Evolutionary conservation across 1,140 invertebrate species (phyloP).

Genomic region (Druon quercuslanigerum): DNA sequence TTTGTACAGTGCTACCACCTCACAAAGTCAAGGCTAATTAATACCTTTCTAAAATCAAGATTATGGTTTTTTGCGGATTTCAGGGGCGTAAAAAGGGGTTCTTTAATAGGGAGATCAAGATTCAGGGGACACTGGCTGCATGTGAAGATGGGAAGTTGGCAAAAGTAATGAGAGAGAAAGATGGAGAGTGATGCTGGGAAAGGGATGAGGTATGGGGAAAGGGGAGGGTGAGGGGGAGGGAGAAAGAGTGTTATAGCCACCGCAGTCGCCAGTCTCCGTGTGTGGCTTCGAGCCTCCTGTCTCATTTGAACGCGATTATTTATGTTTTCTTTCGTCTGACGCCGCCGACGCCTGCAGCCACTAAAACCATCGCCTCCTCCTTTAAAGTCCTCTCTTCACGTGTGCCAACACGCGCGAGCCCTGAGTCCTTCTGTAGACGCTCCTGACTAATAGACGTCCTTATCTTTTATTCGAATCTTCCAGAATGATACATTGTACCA

Average conservation of each 20-base stretch:
- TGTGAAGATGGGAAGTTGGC: neutral
- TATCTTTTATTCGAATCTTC: conserved; percentile 1
- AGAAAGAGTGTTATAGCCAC: conserved; percentile 44
- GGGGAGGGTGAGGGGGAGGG: neutral
- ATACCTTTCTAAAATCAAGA: too few species aligned
- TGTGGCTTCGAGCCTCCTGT: conserved; percentile 70
- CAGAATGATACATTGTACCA: too few species aligned
- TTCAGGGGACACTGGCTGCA: neutral
- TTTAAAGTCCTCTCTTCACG: conserved; percentile 48
- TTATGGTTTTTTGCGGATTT: too few species aligned
- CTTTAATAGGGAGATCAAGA: neutral
- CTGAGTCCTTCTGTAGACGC: conserved; percentile 3
- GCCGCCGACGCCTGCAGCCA: conserved; percentile 71
- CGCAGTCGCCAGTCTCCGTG: conserved; percentile 62
- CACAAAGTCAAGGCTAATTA: too few species aligned
- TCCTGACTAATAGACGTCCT: conserved; percentile 23
- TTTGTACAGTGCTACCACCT: too few species aligned
- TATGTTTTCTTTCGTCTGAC: conserved; percentile 74
- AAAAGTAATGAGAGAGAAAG: conserved; percentile 40
- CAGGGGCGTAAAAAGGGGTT: too few species aligned
- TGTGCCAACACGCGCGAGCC: conserved; percentile 44
- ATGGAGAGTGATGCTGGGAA: conserved; percentile 43
- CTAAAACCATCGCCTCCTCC: conserved; percentile 70
- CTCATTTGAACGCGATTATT: conserved; percentile 77
- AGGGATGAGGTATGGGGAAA: conserved; percentile 47